Evolutionary conservation across 2,113 vertebrate genomes (phyloP), one percentile per base, ranked within the genome.

Genomic region (Gallinago media): DNA sequence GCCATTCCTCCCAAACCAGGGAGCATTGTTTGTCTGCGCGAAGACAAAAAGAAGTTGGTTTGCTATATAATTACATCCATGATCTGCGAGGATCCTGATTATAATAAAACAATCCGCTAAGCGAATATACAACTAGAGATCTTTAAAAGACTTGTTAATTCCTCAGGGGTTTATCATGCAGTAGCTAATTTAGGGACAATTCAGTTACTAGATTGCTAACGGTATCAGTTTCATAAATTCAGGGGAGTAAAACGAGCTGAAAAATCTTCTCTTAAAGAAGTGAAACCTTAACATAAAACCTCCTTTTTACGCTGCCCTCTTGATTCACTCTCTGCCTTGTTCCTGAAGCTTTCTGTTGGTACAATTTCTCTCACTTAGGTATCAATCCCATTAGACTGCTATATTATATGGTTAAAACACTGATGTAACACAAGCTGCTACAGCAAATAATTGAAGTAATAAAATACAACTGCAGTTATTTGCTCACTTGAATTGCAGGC

Each of bases 361-460:
- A 49, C 55, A 71, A 77, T 86, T 93, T 61, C 91, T 95, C 77
- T 94, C 93, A 94, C 94, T 93, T 93, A 92, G 93, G 88, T 90
- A 94, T 93, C 88, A 93, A 88, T 92, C 89, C 93, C 91, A 96
- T 96, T 79, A 96, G 81, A 34, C 66, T 93, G 81, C 50, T 49
- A 32, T 90, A 94, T 92, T 88, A 62, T 65, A 88, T 66, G 88
- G 80, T 95, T 96, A 95, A 96, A 93, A 92, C 85, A 91, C 47
- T 92, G 94, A 96, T 94, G 94, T 93, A 96, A 86, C 75, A 86
- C 85, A 88, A 94, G 83, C 90, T 94, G 85, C 86, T 95, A 50
- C 91, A 94, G 76, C 85, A 96, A 96, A 96, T 97, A 95, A 96
- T 96, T 93, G 92, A 89, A 96, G 93, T 88, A 92, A 95, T 96